Percentiles rank a stretch among this genome's conserved stretches.
Conservation (phyloP, 2,797 vertebrate genomes). For the Kryptolebias ocellatus region DNA sequence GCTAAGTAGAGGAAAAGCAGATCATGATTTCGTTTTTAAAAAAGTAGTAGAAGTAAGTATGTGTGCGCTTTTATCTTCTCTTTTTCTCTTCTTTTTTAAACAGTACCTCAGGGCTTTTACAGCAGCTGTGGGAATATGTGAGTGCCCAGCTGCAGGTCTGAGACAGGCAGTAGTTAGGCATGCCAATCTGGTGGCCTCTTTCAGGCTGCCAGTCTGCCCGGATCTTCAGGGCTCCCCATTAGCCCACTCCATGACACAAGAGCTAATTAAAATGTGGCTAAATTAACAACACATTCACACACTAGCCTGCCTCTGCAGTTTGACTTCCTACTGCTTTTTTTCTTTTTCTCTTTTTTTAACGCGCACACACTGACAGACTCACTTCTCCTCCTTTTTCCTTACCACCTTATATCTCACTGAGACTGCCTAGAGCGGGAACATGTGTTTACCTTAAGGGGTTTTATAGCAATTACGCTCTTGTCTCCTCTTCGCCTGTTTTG, state of each 20-base stretch:
- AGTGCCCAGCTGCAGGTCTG: constrained; percentile 65
- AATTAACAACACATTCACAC: constrained; percentile 71
- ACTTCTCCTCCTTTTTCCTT: constrained; percentile 32
- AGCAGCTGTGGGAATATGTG: constrained; percentile 40
- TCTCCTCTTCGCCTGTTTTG: constrained; percentile 64
- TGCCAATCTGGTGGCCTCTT: constrained; percentile 71
- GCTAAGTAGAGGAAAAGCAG: constrained; percentile 44
- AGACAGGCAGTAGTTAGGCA: constrained; percentile 57
- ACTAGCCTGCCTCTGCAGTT: constrained; percentile 55
- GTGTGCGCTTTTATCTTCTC: constrained; percentile 36
- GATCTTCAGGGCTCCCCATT: constrained; percentile 65
- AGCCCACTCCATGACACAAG: constrained; percentile 58
- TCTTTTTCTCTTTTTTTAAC: constrained; percentile 23
- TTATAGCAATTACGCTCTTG: constrained; percentile 74
- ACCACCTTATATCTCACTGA: constrained; percentile 56
- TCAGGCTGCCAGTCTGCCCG: constrained; percentile 55
- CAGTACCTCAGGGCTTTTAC: constrained; percentile 53
- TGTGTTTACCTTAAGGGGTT: constrained; percentile 79
- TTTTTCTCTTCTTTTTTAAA: constrained; percentile 30
- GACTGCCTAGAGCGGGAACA: constrained; percentile 68
- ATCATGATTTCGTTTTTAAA: constrained; percentile 38
- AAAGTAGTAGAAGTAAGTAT: constrained; percentile 38
- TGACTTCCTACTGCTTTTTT: constrained; percentile 45
- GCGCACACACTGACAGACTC: constrained; percentile 22
- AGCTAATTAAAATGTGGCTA: constrained; percentile 79